Base-by-base conservation (phyloP, 2,113 vertebrate species). In the Menura novaehollandiae region DNA sequence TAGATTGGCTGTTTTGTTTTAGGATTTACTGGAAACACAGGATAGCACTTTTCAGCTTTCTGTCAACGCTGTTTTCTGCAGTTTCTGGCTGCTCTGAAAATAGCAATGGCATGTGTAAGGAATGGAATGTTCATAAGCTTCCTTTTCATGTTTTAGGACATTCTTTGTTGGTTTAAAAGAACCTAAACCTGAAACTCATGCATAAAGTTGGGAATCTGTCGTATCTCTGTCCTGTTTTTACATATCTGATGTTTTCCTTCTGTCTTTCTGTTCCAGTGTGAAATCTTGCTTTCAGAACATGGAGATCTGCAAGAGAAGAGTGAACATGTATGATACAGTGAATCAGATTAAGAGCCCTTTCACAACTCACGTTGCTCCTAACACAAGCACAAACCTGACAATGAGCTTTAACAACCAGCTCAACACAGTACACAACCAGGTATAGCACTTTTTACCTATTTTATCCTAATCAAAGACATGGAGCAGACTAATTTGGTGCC, bases 231-330 rank as follows among this genome's bases (percentile, higher is more conserved):
- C 17, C 41, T 79, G 46, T 6, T 80, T 52, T 87, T 68, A 52
- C 58, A 14, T 49, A 68, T 22, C 79, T 94, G 75, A 32, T 59
- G 5, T 95, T 88, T 86, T 51, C 66, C 35, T 68, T 83, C 60
- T 87, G 46, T 89, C 43, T 16, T 27, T 96, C 51, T 81, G 63
- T 97, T 97, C 39, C 96, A 99, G 99, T 75, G 99, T 99, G 90
- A 99, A 99, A 96, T 99, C 99, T 66, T 99, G 99, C 97, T 99
- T 99, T 96, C 99, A 99, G 93, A 99, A 99, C 74, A 99, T 99
- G 99, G 99, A 99, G 95, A 99, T 99, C 94, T 99, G 99, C 97
- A 99, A 99, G 97, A 98, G 99, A 78, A 98, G 99, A 93, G 99
- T 98, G 96, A 99, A 98, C 79, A 98, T 99, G 96, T 99, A 99